A percentile compares a stretch with the other conserved stretches of the same genome.
These are phyloP conservation scores for Pherbina coryleti DNA, from an alignment of 2,888 invertebrate species.

Conservation along the genomic window DNA sequence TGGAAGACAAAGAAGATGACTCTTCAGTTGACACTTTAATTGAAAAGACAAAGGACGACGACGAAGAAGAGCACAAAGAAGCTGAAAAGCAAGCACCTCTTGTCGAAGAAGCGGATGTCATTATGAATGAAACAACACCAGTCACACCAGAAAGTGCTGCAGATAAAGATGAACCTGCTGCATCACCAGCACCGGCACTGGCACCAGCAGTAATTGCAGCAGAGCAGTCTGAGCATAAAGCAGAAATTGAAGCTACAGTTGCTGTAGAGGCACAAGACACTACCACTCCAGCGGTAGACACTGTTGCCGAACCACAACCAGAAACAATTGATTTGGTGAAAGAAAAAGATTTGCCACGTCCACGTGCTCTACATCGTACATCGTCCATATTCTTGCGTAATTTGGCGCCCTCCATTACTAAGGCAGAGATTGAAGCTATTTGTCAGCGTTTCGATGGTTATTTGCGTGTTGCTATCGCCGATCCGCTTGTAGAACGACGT, in stretches of 20 bases:
- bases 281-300: not conserved
- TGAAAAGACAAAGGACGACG: conserved; percentile 45
- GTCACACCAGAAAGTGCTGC: conserved; percentile 58
- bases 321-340: conserved; percentile 71
- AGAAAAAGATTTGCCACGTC: conserved; percentile 70
- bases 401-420: conserved; percentile 94
- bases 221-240: conserved; percentile 45
- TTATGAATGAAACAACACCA: conserved; percentile 63
- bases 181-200: conserved; percentile 26
- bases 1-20: not conserved
- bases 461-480: conserved; percentile 94
- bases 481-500: conserved; percentile 94
- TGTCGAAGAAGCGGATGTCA: conserved; percentile 19
- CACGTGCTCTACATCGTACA: conserved; percentile 90
- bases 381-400: conserved; percentile 97
- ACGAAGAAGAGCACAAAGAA: conserved; percentile 25
- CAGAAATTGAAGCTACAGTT: conserved; percentile 21
- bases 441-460: conserved; percentile 94
- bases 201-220: conserved; percentile 24
- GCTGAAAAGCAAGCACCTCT: not conserved
- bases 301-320: conserved; percentile 38
- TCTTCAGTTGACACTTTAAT: not conserved
- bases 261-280: conserved; percentile 33
- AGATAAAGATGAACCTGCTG: conserved; percentile 34
- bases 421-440: conserved; percentile 96